Conservation (phyloP, 2,888 invertebrate species). For the Mesodorylaimus sp. region DNA sequence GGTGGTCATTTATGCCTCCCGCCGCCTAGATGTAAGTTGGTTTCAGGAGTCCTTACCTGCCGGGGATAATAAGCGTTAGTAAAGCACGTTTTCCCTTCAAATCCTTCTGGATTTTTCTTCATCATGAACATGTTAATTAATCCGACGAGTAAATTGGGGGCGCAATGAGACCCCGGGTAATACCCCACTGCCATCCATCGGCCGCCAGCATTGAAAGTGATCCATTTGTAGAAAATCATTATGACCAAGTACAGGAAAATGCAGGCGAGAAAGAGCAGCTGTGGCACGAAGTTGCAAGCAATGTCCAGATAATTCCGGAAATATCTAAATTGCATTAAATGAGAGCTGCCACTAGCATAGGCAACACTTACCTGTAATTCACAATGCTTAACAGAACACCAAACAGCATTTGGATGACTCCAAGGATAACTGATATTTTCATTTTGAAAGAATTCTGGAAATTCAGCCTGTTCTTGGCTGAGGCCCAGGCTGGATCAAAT, state of each 20-base stretch:
- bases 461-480: constrained; percentile 61
- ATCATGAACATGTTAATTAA: constrained; percentile 31
- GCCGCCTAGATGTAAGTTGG: too few species aligned
- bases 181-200: constrained; percentile 17
- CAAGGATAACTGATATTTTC: constrained; percentile 87
- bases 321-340: too few species aligned
- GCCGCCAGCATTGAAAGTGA: constrained; percentile 20
- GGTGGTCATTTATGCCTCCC: neutral
- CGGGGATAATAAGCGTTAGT: constrained; percentile 22
- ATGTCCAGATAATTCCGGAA: constrained; percentile 51
- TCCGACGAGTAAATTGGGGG: constrained; percentile 27
- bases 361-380: constrained; percentile 32
- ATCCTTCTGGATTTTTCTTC: constrained; percentile 14
- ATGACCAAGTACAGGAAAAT: constrained; percentile 87
- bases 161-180: constrained; percentile 27
- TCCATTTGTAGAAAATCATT: constrained; percentile 90
- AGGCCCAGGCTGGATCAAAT: too few species aligned
- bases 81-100: constrained; percentile 18
- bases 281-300: constrained; percentile 80
- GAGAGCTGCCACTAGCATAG: too few species aligned
- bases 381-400: constrained; percentile 56
- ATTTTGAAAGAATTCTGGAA: constrained; percentile 89
- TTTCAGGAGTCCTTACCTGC: constrained; percentile 17
- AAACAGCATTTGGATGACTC: constrained; percentile 88
- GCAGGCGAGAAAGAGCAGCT: constrained; percentile 66